Percentiles rank a stretch among this genome's conserved stretches.
Conservation (phyloP, 2,113 vertebrate species). For the Erythrolamprus reginae region DNA sequence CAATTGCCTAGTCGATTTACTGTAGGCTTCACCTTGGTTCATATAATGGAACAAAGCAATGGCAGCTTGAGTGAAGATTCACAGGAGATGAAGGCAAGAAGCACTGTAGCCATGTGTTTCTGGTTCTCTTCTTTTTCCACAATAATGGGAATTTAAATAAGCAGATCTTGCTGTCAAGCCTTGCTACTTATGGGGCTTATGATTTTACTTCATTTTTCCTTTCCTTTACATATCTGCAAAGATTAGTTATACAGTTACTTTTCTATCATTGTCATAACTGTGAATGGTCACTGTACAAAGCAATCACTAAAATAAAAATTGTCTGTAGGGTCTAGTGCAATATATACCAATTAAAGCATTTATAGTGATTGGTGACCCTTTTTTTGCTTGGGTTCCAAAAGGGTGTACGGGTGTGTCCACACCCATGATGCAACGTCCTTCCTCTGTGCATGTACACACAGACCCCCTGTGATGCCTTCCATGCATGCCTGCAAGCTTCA, state of each 20-base stretch:
- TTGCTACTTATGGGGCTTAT: background rate
- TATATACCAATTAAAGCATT: background rate
- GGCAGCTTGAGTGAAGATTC: background rate
- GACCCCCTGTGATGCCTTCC: too few relatives aligned
- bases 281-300: background rate
- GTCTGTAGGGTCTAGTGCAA: background rate
- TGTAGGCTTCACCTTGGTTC: background rate
- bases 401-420: too few relatives aligned
- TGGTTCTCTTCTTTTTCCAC: background rate
- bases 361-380: background rate
- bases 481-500: too few relatives aligned
- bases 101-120: background rate
- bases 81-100: background rate
- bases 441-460: too few relatives aligned
- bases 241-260: background rate
- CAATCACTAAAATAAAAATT: background rate
- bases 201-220: background rate
- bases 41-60: background rate
- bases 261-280: background rate
- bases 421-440: too few relatives aligned
- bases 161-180: background rate
- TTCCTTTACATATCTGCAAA: background rate
- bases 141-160: background rate
- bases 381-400: too few relatives aligned
- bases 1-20: background rate